These are phyloP conservation scores for Dolichallabes microphthalmus DNA, from an alignment of 2,113 vertebrate genomes.

Conservation along the genomic window DNA sequence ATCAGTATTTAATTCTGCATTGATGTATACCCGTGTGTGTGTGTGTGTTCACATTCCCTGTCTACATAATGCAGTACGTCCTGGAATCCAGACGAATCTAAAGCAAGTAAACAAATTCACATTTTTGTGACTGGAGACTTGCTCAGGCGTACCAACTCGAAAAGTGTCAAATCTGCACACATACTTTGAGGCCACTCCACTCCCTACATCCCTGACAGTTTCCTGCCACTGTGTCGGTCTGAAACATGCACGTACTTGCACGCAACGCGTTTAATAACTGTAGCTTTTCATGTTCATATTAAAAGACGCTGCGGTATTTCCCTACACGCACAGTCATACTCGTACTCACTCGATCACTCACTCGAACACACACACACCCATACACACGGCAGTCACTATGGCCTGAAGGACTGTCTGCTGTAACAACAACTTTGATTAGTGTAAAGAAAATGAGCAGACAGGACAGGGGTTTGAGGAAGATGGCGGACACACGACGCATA, in stretches of 20 bases:
- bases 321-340: slow-evolving; percentile 13
- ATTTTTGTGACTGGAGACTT: neutral
- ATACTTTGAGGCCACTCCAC: neutral
- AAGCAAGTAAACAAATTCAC: neutral
- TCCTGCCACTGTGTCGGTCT: slow-evolving; percentile 26
- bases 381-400: neutral
- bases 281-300: slow-evolving; percentile 38
- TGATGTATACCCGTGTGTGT: neutral
- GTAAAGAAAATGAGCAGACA: neutral
- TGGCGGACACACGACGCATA: neutral
- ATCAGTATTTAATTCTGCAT: neutral
- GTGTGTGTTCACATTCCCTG: neutral
- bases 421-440: neutral
- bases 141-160: neutral
- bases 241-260: slow-evolving; percentile 35
- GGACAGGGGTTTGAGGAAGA: neutral
- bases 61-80: neutral
- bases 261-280: slow-evolving; percentile 19
- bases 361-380: neutral
- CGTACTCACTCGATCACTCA: neutral
- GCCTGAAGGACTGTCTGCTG: slow-evolving; percentile 24
- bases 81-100: neutral
- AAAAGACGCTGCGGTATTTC: slow-evolving; percentile 36
- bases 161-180: neutral
- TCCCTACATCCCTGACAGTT: neutral